These are phyloP conservation scores for Macrotis lagotis DNA, from an alignment of 2,113 vertebrate genomes.

Conservation along the genomic window DNA sequence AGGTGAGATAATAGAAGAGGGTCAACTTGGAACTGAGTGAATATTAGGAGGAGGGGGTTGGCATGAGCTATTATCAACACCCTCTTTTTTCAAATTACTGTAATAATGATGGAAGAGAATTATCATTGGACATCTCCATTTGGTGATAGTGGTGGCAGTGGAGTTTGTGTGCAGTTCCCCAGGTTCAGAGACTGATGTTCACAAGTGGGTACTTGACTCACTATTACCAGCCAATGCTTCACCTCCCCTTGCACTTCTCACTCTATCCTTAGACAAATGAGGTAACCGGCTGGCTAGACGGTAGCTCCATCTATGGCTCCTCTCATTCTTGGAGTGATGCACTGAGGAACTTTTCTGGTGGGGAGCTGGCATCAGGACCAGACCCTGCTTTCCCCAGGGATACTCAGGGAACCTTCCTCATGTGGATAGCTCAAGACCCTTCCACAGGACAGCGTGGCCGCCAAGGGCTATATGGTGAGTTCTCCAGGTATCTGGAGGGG, in stretches of 20 bases:
- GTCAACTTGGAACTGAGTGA: not conserved
- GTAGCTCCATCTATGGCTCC: constrained; percentile 96
- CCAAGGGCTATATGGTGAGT: constrained; percentile 85
- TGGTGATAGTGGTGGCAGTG: not conserved
- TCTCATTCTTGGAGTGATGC: constrained; percentile 93
- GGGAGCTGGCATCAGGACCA: constrained; percentile 84
- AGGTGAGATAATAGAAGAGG: constrained; percentile 23
- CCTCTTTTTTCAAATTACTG: not conserved
- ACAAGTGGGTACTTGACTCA: not conserved
- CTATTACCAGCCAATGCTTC: not conserved
- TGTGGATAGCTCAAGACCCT: constrained; percentile 92
- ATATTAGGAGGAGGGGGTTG: not conserved
- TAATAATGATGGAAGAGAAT: not conserved
- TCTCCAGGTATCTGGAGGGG: not conserved
- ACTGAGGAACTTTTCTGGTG: constrained; percentile 89
- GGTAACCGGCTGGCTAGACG: constrained; percentile 96
- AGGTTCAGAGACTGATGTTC: not conserved
- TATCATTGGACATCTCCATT: constrained; percentile 13
- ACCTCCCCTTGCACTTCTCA: not conserved
- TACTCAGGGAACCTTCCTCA: constrained; percentile 75
- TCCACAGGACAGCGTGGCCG: constrained; percentile 83
- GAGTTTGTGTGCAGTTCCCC: not conserved
- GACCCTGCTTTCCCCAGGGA: constrained; percentile 82
- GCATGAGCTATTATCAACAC: not conserved
- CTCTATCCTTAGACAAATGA: constrained; percentile 85